Evolutionary conservation across 2,113 vertebrate species (phyloP).

Genomic region (Anhinga rufa): DNA sequence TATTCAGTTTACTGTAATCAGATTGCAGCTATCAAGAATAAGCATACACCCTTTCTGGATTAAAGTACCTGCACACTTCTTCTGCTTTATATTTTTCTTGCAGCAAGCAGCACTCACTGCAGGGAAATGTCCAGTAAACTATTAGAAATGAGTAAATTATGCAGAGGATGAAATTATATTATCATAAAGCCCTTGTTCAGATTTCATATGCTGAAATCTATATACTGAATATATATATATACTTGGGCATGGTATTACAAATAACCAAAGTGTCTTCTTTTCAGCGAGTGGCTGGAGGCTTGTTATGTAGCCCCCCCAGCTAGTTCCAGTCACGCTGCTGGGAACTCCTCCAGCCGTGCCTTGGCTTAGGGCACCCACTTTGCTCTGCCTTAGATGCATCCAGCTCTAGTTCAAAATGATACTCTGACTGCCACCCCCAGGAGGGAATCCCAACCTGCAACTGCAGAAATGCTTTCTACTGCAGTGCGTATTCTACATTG

Average conservation of each 20-base stretch:
- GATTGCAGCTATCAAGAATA: not conserved
- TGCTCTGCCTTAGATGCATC: not conserved
- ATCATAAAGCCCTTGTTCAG: not conserved
- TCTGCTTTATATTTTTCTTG: not conserved
- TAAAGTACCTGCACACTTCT: not conserved
- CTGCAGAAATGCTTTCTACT: not conserved
- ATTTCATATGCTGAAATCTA: not conserved
- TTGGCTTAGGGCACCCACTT: not conserved
- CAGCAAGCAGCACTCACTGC: not conserved
- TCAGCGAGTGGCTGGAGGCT: not conserved
- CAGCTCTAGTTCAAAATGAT: not conserved
- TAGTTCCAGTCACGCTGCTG: not conserved
- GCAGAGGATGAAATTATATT: not conserved
- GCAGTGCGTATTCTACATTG: rapidly evolving
- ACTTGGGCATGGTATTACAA: not conserved
- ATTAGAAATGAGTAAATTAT: slow-evolving; percentile 3
- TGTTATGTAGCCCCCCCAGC: not conserved
- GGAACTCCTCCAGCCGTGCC: not conserved
- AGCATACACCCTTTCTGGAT: not conserved
- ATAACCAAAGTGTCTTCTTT: not conserved
- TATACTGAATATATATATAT: not conserved
- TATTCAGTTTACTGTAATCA: not conserved
- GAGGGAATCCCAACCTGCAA: not conserved
- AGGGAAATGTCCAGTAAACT: not conserved
- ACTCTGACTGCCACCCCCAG: not conserved